phyloP scores from a whole-genome alignment of 2,888 invertebrate genomes.

The Drosophila neonasuta region DNA sequence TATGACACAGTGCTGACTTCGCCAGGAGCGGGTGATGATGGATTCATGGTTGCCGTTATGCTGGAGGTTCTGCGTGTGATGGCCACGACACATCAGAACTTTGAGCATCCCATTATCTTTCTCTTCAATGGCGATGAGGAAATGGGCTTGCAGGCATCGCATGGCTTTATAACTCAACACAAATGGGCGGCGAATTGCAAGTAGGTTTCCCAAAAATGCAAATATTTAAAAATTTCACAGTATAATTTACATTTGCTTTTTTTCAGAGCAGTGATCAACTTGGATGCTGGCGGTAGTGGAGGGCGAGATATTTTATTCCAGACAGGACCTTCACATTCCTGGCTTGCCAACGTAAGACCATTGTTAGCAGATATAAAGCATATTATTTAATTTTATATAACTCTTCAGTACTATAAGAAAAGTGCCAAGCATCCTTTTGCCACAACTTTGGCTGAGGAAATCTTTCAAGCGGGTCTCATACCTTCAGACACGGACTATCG shows the following conservation, averaged over 20 bases:
- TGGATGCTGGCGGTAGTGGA: slow-evolving; percentile 96
- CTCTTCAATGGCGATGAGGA: slow-evolving; percentile 88
- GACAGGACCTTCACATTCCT: slow-evolving; percentile 88
- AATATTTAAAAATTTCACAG: background rate
- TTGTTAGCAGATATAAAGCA: background rate
- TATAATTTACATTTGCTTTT: background rate
- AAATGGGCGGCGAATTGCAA: slow-evolving; percentile 90
- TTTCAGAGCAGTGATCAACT: slow-evolving; percentile 89
- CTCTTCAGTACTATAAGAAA: slow-evolving; percentile 81
- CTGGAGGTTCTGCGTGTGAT: slow-evolving; percentile 83
- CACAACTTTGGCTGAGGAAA: slow-evolving; percentile 84
- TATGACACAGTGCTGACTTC: slow-evolving; percentile 88
- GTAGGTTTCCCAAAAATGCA: slow-evolving; percentile 55
- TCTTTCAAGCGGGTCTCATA: slow-evolving; percentile 86
- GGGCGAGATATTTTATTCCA: slow-evolving; percentile 96
- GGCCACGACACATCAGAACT: slow-evolving; percentile 79
- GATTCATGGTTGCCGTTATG: slow-evolving; percentile 85
- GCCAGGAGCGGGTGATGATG: slow-evolving; percentile 89
- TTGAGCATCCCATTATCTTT: slow-evolving; percentile 85
- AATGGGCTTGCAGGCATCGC: slow-evolving; percentile 86
- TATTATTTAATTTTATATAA: background rate
- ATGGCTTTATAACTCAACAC: slow-evolving; percentile 87
- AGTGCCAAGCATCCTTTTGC: slow-evolving; percentile 85
- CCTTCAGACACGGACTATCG: slow-evolving; percentile 87
- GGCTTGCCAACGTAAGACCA: slow-evolving; percentile 84